Evolutionary conservation across 1,140 invertebrate genomes (phyloP).

Genomic region (Saxidomus purpurata): DNA sequence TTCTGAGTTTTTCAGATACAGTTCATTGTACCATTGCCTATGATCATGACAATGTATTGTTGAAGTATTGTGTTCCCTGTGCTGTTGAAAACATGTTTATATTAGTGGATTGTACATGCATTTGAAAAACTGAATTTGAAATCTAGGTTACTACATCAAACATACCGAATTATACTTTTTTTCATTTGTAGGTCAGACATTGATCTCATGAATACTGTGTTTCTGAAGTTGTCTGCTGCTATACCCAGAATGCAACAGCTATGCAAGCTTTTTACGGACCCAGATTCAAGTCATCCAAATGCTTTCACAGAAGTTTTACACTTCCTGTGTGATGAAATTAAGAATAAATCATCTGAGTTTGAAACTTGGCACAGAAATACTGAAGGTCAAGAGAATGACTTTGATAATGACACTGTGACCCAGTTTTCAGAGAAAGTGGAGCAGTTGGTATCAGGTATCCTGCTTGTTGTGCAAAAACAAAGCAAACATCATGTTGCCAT

Average conservation of each 20-base stretch:
- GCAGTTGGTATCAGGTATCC: slow-evolving; percentile 68
- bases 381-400: neutral
- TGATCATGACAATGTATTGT: no score
- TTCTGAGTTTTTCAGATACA: no score
- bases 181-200: slow-evolving; percentile 37
- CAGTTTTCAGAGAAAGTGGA: slow-evolving; percentile 64
- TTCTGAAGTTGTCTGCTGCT: slow-evolving; percentile 8
- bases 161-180: no score
- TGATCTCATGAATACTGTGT: neutral
- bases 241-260: slow-evolving; percentile 3
- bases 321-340: slow-evolving; percentile 48
- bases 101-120: no score
- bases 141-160: no score
- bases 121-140: no score
- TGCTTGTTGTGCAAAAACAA: slow-evolving; percentile 79
- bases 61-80: no score
- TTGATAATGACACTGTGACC: neutral
- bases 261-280: slow-evolving; percentile 58
- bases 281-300: slow-evolving; percentile 19
- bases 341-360: neutral
- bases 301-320: slow-evolving; percentile 61
- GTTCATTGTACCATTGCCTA: no score
- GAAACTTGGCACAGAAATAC: slow-evolving; percentile 20
- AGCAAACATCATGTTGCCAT: slow-evolving; percentile 63
- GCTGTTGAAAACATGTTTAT: no score